Evolutionary conservation across 2,888 invertebrate species (phyloP).

Genomic region (Chelonus formosanus): DNA sequence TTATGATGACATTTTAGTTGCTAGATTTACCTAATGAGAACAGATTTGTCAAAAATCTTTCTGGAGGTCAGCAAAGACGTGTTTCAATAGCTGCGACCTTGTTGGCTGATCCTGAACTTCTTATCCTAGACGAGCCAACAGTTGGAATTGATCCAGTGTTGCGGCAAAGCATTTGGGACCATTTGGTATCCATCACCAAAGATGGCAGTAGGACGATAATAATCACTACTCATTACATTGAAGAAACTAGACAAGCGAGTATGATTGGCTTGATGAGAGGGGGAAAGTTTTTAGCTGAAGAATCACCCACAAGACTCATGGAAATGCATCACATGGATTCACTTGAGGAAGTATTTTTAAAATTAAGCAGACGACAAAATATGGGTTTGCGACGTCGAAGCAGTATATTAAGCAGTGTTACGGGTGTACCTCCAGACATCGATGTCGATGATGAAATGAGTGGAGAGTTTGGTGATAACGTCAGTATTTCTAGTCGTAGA

Average conservation of each 20-base stretch:
- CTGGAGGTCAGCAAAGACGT: conserved; percentile 90
- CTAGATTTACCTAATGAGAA: conserved; percentile 68
- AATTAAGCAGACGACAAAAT: conserved; percentile 82
- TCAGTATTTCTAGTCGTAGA: conserved; percentile 79
- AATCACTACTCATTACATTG: conserved; percentile 88
- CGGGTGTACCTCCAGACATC: conserved; percentile 63
- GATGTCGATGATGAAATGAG: conserved; percentile 73
- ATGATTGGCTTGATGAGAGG: conserved; percentile 85
- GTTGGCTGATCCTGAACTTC: conserved; percentile 86
- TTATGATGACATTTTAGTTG: conserved; percentile 52
- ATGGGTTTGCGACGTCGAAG: conserved; percentile 82
- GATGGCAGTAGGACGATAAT: conserved; percentile 82
- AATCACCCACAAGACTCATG: conserved; percentile 78
- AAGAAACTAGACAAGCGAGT: conserved; percentile 85
- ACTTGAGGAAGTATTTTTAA: conserved; percentile 83
- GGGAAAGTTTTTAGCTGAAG: conserved; percentile 85
- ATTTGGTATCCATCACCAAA: conserved; percentile 80
- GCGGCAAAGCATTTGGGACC: conserved; percentile 86
- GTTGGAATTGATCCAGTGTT: conserved; percentile 92
- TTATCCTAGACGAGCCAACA: conserved; percentile 93
- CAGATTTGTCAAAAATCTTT: conserved; percentile 78
- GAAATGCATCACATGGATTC: conserved; percentile 77
- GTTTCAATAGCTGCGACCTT: conserved; percentile 90
- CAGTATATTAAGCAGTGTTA: conserved; percentile 80
- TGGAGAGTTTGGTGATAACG: conserved; percentile 87